Percentiles rank a stretch among this genome's conserved stretches.
These are phyloP conservation scores for Enteromius unitaeniatus DNA, from an alignment of 2,797 vertebrate genomes.

Conservation along the genomic window DNA sequence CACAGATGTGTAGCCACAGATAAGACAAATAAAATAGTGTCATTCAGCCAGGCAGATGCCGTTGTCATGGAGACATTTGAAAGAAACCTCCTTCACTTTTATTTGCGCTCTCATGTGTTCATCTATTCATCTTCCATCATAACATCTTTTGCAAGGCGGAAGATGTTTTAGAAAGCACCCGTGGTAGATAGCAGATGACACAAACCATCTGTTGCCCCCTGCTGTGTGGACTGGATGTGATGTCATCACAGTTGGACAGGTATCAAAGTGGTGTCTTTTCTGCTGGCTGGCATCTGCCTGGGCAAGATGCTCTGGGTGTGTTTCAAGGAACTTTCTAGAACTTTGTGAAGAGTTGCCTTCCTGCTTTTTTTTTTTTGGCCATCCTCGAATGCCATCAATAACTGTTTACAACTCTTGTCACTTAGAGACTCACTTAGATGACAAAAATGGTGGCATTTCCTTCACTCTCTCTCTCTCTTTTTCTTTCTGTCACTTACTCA, in stretches of 20 bases:
- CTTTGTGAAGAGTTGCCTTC: constrained; percentile 16
- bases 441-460: constrained; percentile 12
- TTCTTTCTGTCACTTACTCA: background rate
- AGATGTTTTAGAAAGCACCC: constrained; percentile 37
- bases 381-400: background rate
- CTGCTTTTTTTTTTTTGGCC: background rate
- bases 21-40: background rate
- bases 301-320: constrained; percentile 33
- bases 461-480: background rate
- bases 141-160: background rate
- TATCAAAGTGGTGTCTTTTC: constrained; percentile 44
- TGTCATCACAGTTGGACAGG: constrained; percentile 52
- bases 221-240: constrained; percentile 53
- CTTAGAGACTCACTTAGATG: background rate
- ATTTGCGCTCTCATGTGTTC: constrained; percentile 1
- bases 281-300: constrained; percentile 58
- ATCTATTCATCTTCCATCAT: constrained; percentile 18
- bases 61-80: background rate
- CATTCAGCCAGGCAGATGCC: background rate
- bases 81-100: constrained; percentile 3
- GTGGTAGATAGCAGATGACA: constrained; percentile 45
- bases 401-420: background rate
- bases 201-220: constrained; percentile 56
- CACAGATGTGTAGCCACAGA: background rate
- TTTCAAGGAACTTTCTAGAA: constrained; percentile 50